Evolutionary conservation across 2,113 vertebrate genomes (phyloP), one percentile per base, ranked within the genome.

Genomic region (Dascyllus trimaculatus): DNA sequence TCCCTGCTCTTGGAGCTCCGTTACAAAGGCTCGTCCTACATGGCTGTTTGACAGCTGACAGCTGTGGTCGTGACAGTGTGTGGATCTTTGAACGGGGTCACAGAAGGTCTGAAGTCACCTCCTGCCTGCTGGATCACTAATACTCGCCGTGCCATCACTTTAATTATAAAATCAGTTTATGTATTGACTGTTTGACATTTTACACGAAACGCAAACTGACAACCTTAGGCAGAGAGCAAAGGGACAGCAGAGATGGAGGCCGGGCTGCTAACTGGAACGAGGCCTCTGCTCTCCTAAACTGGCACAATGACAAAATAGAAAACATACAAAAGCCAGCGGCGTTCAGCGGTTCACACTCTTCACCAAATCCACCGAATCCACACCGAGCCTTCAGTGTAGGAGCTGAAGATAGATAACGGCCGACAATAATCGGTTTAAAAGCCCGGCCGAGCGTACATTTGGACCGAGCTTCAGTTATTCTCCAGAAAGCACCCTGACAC

Each of bases 331-430:
- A 73, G 54, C 71, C 66, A 29, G 2, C 29, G 22, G 17, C 24
- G 8, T 7, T 25, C 6, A 6, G 8, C 22, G 15, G 10, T 13
- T 22, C 6, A 17, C 3, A 43, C 7, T 29, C 35, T 54, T 5
- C 26, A 46, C 19, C 0, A 1, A 10, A 25, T 1, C 4, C 19
- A 21, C 58, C 22, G 15, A 32, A 17, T 54, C n/a, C 61, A 67
- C 56, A 59, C 58, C 58, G 35, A 15, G 62, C 29, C 74, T 81
- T 80, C 77, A 76, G 79, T 72, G 64, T 51, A 48, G 18, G 32
- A 35, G n/a, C 54, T 11, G 38, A 22, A 59, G 77, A 66, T 22
- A 21, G 10, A 51, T 11, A n/a, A 49, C 24, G 14, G 56, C 3
- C 32, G 25, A 69, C 40, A 22, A 22, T 48, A 74, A 80, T 71